Percentiles rank a stretch among this genome's conserved stretches.
Conservation (phyloP, 2,797 vertebrate species). For the Poecilia wingei region DNA sequence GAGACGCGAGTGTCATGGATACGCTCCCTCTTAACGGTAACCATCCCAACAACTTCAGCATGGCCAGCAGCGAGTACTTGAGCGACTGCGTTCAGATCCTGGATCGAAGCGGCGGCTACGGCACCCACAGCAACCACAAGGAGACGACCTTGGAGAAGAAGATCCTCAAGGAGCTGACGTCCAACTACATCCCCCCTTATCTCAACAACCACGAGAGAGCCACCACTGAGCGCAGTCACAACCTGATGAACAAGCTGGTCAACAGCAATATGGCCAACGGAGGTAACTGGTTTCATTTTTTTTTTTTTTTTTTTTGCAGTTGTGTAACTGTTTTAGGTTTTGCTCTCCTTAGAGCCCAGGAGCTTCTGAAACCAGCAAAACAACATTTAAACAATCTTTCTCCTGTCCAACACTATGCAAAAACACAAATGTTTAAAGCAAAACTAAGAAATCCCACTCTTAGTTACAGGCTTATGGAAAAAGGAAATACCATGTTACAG, state of each 20-base stretch:
- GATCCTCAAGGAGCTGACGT: constrained; percentile 98
- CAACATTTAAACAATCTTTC: neutral
- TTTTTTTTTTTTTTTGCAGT: neutral
- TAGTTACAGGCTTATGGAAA: neutral
- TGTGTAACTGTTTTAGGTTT: neutral
- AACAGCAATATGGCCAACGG: constrained; percentile 89
- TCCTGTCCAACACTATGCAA: neutral
- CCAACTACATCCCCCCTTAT: constrained; percentile 97
- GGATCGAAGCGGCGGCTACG: constrained; percentile 85
- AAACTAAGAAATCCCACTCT: neutral
- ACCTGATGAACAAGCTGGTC: constrained; percentile 95
- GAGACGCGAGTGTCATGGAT: constrained; percentile 99
- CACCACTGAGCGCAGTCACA: constrained; percentile 90
- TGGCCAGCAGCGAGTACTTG: constrained; percentile 95
- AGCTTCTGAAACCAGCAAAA: neutral
- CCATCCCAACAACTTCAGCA: constrained; percentile 98
- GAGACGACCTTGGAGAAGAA: constrained; percentile 98
- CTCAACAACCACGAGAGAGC: constrained; percentile 94
- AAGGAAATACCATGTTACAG: neutral
- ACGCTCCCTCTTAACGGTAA: constrained; percentile 99
- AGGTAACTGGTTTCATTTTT: constrained; percentile 55
- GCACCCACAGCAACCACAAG: constrained; percentile 88
- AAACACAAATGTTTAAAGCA: neutral
- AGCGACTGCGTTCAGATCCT: constrained; percentile 97
- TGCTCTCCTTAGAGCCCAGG: neutral